Evolutionary conservation across 2,797 vertebrate genomes (phyloP), one percentile per base, ranked within the genome.

Genomic region (Okamejei kenojei): DNA sequence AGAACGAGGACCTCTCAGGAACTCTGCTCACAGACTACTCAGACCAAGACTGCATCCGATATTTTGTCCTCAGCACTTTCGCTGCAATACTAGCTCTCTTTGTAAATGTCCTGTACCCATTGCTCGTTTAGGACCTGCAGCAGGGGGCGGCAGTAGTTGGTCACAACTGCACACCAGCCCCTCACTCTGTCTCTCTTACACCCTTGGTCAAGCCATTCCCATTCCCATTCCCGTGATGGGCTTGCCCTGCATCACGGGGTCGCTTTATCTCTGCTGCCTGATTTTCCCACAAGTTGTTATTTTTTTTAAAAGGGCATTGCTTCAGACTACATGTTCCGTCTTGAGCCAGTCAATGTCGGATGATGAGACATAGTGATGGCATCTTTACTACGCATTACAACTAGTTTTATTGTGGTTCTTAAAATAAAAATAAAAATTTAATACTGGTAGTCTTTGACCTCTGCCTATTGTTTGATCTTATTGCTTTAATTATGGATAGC

Each of bases 31-130:
- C 97, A 1, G 96, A 97, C 93, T 96, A 96, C 95, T 94, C 96
- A 26, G 98, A 98, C 0, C 97, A 99, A 93, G 97, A 98, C 96
- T 97, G 97, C 26, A 95, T 98, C 94, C 96, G 96, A 95, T 99
- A 98, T 94, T 98, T 99, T 96, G 97, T 99, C 94, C 95, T 99
- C 94, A 98, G 97, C 94, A 98, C 98, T 9, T 93, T 98, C 81
- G 97, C 96, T 0, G 98, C 98, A 58, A 95, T 98, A 91, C 96
- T 99, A 93, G 99, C 98, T 21, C 96, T 99, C 93, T 95, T 98
- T 93, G 95, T 99, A 94, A 99, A 99, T 1, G 90, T 99, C 94
- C 94, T 99, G 95, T 99, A 98, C 95, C 97, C 98, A 0, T 96
- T 99, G 93, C 95, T 99, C 93, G 97, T 96, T 96, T 97, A 97